Conservation (phyloP, 2,113 vertebrate genomes). For the Grus americana region DNA sequence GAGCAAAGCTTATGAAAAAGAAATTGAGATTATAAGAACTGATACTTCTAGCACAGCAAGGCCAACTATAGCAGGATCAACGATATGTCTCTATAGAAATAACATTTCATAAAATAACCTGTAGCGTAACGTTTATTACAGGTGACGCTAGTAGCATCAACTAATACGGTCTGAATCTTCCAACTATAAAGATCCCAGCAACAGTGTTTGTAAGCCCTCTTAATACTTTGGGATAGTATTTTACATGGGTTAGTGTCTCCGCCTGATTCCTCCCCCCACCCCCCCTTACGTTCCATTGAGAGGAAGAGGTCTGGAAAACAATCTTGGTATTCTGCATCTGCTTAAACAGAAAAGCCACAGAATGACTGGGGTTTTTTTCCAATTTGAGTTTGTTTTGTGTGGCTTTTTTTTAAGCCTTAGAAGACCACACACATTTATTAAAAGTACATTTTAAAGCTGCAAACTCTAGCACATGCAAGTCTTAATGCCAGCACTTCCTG, state of each 20-base stretch:
- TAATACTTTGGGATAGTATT: background rate
- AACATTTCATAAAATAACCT: background rate
- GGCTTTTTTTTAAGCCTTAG: constrained; percentile 1
- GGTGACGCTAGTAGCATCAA: background rate
- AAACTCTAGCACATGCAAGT: constrained; percentile 55
- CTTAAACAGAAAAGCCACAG: constrained; percentile 28
- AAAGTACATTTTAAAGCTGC: constrained; percentile 31
- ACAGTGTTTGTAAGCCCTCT: constrained; percentile 17
- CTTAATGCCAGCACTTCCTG: constrained; percentile 51
- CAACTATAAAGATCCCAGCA: background rate
- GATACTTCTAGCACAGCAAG: background rate
- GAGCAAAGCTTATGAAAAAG: constrained; percentile 87
- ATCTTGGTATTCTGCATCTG: constrained; percentile 39
- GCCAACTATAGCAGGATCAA: background rate
- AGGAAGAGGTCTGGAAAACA: constrained; percentile 10
- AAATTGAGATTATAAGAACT: constrained; percentile 6
- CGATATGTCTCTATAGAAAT: background rate
- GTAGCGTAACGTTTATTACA: background rate
- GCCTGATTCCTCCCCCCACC: background rate
- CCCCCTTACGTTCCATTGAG: background rate
- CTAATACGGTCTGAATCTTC: background rate
- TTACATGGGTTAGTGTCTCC: background rate
- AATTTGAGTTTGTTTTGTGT: background rate
- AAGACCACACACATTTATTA: background rate
- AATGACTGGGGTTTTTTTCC: background rate